Evolutionary conservation across 2,888 invertebrate genomes (phyloP).

Genomic region (Nephrotoma appendiculata): DNA sequence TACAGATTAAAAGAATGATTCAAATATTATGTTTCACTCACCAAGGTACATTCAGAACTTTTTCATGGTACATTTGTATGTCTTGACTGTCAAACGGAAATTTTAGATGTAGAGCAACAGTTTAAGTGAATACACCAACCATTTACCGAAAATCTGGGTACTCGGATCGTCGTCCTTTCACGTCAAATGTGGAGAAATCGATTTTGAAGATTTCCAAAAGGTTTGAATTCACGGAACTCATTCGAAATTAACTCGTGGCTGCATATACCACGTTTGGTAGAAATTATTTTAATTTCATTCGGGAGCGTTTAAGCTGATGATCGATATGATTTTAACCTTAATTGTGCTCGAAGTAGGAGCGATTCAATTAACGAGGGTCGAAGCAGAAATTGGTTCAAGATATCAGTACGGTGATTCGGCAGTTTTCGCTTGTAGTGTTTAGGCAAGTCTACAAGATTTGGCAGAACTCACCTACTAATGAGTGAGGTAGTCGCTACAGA

Average conservation of each 20-base stretch:
- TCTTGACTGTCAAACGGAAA: constrained; percentile 93
- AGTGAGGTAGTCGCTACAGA: constrained; percentile 85
- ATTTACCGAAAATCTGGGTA: constrained; percentile 97
- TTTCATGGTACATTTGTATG: constrained; percentile 63
- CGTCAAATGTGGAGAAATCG: constrained; percentile 86
- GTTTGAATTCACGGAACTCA: constrained; percentile 96
- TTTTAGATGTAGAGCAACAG: no score
- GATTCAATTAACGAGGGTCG: constrained; percentile 95
- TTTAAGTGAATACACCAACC: no score
- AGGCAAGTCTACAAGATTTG: constrained; percentile 76
- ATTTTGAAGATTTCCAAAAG: constrained; percentile 95
- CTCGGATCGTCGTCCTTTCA: constrained; percentile 77
- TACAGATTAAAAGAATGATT: no score
- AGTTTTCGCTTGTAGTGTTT: constrained; percentile 86
- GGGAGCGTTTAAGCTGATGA: constrained; percentile 81
- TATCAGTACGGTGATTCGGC: constrained; percentile 60
- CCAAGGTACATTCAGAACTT: no score
- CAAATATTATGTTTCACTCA: no score
- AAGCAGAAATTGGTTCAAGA: constrained; percentile 63
- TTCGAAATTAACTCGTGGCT: constrained; percentile 88
- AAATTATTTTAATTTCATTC: constrained; percentile 87
- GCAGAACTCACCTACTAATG: constrained; percentile 65
- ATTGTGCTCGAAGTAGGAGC: no score
- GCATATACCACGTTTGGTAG: constrained; percentile 92
- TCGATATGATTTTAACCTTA: no score